phyloP scores from a whole-genome alignment of 2,113 vertebrate species.

The Misgurnus mizolepis region DNA sequence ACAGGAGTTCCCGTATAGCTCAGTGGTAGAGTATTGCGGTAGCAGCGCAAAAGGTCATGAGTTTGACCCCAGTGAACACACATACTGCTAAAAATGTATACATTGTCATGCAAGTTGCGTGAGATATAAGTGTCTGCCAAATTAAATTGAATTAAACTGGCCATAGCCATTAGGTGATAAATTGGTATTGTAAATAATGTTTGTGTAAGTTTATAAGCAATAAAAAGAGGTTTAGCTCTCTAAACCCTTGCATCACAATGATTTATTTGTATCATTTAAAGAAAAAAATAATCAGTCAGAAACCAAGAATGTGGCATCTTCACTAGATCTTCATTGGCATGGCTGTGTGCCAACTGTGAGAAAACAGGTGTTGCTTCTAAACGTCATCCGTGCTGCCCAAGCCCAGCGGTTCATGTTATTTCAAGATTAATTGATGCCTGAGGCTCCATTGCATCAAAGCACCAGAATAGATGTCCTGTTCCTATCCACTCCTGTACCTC shows the following conservation, averaged over 20 bases:
- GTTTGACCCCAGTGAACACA: no score
- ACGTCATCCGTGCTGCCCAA: conserved; percentile 42
- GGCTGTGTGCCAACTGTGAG: conserved; percentile 46
- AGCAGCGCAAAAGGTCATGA: no score
- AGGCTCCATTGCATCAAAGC: conserved; percentile 56
- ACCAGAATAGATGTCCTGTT: conserved; percentile 64
- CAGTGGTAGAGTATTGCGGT: no score
- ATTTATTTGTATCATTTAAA: not conserved
- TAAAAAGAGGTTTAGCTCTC: not conserved
- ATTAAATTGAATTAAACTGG: no score
- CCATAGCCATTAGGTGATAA: no score
- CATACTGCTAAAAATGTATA: no score
- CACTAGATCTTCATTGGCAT: not conserved
- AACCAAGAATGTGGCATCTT: not conserved
- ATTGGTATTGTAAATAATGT: no score
- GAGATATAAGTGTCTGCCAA: no score
- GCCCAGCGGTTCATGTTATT: conserved; percentile 61
- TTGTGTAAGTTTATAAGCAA: no score
- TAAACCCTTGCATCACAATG: not conserved
- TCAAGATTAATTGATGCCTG: conserved; percentile 72
- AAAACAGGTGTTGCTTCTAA: conserved; percentile 66
- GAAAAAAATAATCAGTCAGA: not conserved
- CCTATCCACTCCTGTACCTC: conserved; percentile 54
- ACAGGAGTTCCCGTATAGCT: no score
- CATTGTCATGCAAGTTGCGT: no score